Percentiles rank a stretch among this genome's conserved stretches.
phyloP scores from a whole-genome alignment of 2,113 vertebrate species.

The Isurus oxyrinchus region DNA sequence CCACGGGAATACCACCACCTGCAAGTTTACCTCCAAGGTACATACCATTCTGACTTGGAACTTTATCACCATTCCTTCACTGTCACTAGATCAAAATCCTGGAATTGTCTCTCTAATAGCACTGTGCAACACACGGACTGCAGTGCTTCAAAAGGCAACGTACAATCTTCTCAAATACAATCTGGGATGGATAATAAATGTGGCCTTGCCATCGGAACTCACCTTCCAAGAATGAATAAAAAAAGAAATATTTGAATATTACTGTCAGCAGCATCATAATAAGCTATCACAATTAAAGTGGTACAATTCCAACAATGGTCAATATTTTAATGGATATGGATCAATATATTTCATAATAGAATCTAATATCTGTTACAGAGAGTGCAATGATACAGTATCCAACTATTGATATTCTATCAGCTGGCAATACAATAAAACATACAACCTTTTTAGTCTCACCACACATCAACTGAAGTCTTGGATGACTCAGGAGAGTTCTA shows the following conservation, averaged over 20 bases:
- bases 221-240: background rate
- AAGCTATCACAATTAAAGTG: background rate
- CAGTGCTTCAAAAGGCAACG: background rate
- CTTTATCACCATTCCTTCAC: background rate
- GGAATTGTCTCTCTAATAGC: background rate
- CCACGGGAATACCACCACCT: background rate
- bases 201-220: background rate
- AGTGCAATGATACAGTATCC: background rate
- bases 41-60: background rate
- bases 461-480: background rate
- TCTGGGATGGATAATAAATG: background rate
- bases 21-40: background rate
- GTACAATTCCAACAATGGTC: background rate
- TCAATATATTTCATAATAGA: background rate
- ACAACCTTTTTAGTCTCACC: background rate
- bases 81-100: background rate
- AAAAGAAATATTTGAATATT: background rate
- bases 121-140: background rate
- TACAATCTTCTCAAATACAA: background rate
- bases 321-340: background rate
- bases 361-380: background rate
- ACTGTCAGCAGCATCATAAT: background rate
- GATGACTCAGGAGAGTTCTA: background rate
- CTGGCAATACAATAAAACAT: background rate
- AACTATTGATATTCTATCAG: background rate